Conservation (phyloP, 2,113 vertebrate species). For the Perccottus glenii region DNA sequence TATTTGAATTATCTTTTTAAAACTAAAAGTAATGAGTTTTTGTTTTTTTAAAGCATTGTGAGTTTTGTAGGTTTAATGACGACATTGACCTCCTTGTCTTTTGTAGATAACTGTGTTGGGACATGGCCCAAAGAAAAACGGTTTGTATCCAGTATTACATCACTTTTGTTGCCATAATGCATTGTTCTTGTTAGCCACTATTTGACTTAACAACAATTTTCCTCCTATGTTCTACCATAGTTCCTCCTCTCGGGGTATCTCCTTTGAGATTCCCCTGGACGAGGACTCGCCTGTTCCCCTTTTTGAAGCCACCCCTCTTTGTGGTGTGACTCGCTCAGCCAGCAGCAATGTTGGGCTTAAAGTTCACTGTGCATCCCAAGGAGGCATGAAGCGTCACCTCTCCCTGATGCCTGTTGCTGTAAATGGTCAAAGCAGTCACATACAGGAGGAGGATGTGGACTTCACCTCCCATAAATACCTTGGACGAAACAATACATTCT, state of each 20-base stretch:
- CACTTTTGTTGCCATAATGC: neutral
- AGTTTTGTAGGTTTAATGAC: slow-evolving; percentile 84
- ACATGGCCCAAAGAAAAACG: slow-evolving; percentile 98
- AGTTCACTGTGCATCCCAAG: slow-evolving; percentile 76
- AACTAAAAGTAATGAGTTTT: neutral
- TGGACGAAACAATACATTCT: slow-evolving; percentile 71
- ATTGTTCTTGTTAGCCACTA: neutral
- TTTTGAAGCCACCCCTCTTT: slow-evolving; percentile 58
- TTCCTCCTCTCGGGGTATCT: slow-evolving; percentile 90
- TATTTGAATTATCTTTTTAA: no score
- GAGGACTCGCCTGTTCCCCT: slow-evolving; percentile 79
- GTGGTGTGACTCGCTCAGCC: slow-evolving; percentile 86
- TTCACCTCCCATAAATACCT: slow-evolving; percentile 55
- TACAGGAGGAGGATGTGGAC: slow-evolving; percentile 82
- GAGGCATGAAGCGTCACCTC: slow-evolving; percentile 80
- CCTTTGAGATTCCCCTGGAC: slow-evolving; percentile 96
- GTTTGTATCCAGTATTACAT: slow-evolving; percentile 64
- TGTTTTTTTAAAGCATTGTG: neutral
- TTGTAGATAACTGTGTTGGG: slow-evolving; percentile 88
- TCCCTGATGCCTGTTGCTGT: slow-evolving; percentile 86
- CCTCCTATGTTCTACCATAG: slow-evolving; percentile 63
- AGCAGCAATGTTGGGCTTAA: slow-evolving; percentile 90
- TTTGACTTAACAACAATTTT: neutral
- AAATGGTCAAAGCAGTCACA: slow-evolving; percentile 80
- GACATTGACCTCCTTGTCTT: slow-evolving; percentile 93